Evolutionary conservation across 2,797 vertebrate genomes (phyloP), one percentile per base, ranked within the genome.

Genomic region (Halcyon badia): DNA sequence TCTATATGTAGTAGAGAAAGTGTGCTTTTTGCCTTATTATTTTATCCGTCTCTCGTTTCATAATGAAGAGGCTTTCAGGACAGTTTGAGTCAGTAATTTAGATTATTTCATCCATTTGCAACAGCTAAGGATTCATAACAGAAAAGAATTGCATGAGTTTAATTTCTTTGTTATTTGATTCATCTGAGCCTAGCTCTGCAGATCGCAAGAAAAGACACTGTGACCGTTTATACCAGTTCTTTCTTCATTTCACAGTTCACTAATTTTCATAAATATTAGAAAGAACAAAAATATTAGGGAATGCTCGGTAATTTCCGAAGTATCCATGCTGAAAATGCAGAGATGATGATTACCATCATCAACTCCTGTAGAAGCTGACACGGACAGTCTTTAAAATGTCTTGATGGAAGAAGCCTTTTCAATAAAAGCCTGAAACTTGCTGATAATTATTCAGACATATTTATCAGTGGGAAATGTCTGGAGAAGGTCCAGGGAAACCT

Each of bases 221-320:
- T 68, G 83, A 84, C 73, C 58, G 46, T 69, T 90, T 85, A 72
- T 76, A 61, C 4, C 12, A 69, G 30, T 69, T 62, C 46, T 86
- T 77, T 73, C 72, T 77, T 76, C 17, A 39, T 90, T 95, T 96
- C 58, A 69, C 56, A 75, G 80, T 87, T 95, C 71, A 80, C 56
- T 61, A 56, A 85, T 95, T 92, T 79, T 89, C 78, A 83, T 61
- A 93, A 92, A 89, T 92, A 93, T 31, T 54, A 68, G 44, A 79
- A 89, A 87, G 77, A 84, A 77, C 18, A 77, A 85, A 96, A 87
- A 77, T 77, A 84, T 80, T 85, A 69, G 82, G 56, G 75, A 89
- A 44, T 77, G 16, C 16, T 92, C 0, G 0, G 42, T 83, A 90
- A 92, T 87, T 92, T 90, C 35, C 1, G 1, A 92, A 70, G 28